These are phyloP conservation scores for Netelia virgata DNA, from an alignment of 2,888 invertebrate genomes.

Conservation along the genomic window DNA sequence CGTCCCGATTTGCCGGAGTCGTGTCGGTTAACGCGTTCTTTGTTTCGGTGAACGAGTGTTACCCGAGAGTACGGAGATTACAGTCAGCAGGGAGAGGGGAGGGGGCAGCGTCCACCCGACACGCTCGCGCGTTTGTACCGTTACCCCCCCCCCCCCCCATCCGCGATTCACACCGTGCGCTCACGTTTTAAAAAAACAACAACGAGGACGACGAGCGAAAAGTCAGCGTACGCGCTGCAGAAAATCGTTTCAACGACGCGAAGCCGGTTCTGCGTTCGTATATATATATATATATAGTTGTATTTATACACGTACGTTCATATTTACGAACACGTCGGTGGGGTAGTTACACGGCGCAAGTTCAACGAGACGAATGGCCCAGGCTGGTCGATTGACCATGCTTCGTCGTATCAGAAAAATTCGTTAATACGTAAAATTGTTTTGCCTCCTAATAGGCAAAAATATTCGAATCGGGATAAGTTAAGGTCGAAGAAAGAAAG, in stretches of 20 bases:
- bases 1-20: not conserved
- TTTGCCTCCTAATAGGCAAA: not conserved
- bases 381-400: too few relatives aligned
- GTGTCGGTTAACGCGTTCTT: not conserved
- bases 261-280: constrained; percentile 10
- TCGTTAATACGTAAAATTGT: not conserved
- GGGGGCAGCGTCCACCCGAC: not conserved
- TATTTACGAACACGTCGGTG: not conserved
- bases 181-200: constrained; percentile 15
- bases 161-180: too few relatives aligned
- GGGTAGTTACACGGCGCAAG: too few relatives aligned
- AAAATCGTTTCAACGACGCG: constrained; percentile 29
- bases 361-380: constrained; percentile 15
- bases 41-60: not conserved
- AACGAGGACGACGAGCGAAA: constrained; percentile 41
- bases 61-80: not conserved
- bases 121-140: constrained; percentile 21
- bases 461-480: too few relatives aligned
- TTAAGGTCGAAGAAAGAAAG: too few relatives aligned
- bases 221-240: constrained; percentile 9
- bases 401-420: not conserved
- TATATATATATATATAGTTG: not conserved
- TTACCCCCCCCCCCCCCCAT: not conserved
- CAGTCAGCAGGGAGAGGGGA: too few relatives aligned
- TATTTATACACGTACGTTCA: not conserved